These are phyloP conservation scores for Phragmatobia fuliginosa DNA, from an alignment of 2,888 invertebrate species.

Conservation along the genomic window DNA sequence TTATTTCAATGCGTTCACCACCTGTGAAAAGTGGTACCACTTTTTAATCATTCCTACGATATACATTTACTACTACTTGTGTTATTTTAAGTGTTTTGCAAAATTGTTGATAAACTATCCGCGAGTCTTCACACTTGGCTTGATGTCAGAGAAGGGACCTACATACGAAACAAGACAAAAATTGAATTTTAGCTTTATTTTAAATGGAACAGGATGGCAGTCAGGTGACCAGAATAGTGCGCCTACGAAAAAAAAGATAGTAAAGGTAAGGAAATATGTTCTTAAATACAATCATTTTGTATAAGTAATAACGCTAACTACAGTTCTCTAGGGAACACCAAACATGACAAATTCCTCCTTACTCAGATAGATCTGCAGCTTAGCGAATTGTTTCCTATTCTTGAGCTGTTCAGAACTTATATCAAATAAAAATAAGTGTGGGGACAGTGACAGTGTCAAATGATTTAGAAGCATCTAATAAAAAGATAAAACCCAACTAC, in stretches of 20 bases:
- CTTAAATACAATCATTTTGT: not conserved
- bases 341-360: no score
- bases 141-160: slow-evolving; percentile 65
- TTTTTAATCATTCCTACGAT: slow-evolving; percentile 59
- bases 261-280: slow-evolving; percentile 51
- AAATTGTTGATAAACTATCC: slow-evolving; percentile 62
- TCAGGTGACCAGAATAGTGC: slow-evolving; percentile 40
- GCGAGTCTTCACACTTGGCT: slow-evolving; percentile 61
- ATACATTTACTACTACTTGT: slow-evolving; percentile 60
- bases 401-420: no score
- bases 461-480: no score
- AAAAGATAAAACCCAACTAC: no score
- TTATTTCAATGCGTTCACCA: slow-evolving; percentile 60
- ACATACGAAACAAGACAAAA: slow-evolving; percentile 55
- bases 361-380: no score
- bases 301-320: no score
- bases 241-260: slow-evolving; percentile 50
- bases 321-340: no score
- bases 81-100: slow-evolving; percentile 62
- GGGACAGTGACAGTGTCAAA: no score
- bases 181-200: slow-evolving; percentile 57
- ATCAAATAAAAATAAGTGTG: no score
- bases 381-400: no score
- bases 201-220: slow-evolving; percentile 64
- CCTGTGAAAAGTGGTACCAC: slow-evolving; percentile 60